These are phyloP conservation scores for Gastracanthus pulcherrimus DNA, from an alignment of 2,888 invertebrate species.

Conservation along the genomic window DNA sequence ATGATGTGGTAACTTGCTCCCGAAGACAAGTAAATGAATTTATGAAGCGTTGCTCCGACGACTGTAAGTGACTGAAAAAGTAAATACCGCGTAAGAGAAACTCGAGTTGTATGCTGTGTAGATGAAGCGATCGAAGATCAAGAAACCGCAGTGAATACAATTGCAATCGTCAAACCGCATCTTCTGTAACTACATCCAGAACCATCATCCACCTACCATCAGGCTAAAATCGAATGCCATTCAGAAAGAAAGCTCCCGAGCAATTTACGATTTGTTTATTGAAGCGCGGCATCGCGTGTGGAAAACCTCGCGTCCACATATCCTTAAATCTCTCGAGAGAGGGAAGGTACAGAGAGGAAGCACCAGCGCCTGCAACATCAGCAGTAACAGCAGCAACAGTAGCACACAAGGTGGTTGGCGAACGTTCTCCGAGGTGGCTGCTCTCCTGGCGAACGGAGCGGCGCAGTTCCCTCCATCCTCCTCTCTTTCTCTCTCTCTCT, in stretches of 20 bases:
- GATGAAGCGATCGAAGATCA: no score
- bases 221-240: no score
- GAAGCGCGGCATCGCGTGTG: background rate
- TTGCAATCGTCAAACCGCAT: no score
- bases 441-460: conserved; percentile 46
- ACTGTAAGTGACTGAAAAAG: no score
- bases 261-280: conserved; percentile 14
- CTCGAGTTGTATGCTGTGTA: no score
- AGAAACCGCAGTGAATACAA: no score
- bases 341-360: conserved; percentile 3
- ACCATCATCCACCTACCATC: no score
- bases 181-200: no score
- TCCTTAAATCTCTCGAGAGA: background rate
- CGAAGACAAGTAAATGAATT: no score
- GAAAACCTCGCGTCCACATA: background rate
- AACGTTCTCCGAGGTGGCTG: conserved; percentile 30
- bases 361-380: background rate
- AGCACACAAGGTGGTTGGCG: conserved; percentile 17
- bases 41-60: no score
- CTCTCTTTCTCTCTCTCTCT: conserved; percentile 10
- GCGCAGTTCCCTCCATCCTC: conserved; percentile 25
- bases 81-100: no score
- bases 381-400: background rate
- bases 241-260: background rate
- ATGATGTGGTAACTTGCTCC: no score